A percentile compares a stretch with the other conserved stretches of the same genome.
Conservation (phyloP, 2,113 vertebrate genomes). For the Eupsittula cactorum region DNA sequence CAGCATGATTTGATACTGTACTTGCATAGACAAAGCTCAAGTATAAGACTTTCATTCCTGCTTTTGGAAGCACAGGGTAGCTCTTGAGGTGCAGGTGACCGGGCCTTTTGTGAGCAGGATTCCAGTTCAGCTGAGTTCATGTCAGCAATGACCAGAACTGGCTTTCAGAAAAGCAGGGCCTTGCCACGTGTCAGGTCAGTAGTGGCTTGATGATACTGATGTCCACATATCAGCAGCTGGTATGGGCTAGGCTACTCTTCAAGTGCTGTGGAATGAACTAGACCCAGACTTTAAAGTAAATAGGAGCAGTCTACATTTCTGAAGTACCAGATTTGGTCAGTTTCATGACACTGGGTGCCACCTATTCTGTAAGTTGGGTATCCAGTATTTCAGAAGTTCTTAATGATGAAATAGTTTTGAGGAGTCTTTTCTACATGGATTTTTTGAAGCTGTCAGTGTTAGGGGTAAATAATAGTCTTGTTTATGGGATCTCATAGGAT, state of each 20-base stretch:
- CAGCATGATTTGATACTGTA: neutral
- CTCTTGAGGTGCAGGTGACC: neutral
- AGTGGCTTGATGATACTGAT: neutral
- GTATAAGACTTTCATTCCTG: neutral
- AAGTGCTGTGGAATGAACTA: neutral
- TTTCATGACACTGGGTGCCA: neutral
- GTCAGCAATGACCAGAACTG: neutral
- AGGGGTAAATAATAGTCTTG: neutral
- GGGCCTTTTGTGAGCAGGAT: neutral
- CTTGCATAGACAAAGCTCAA: neutral
- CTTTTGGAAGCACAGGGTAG: neutral
- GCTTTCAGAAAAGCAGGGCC: neutral
- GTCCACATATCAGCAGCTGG: neutral
- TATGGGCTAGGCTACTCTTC: neutral
- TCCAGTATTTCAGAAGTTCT: neutral
- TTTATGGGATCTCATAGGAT: neutral
- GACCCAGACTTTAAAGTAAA: neutral
- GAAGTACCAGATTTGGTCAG: neutral
- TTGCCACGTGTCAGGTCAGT: accelerated
- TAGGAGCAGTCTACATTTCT: neutral
- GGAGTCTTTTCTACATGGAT: neutral
- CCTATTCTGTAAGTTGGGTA: neutral
- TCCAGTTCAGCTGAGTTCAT: neutral
- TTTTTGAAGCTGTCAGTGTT: neutral
- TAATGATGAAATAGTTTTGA: neutral